Evolutionary conservation across 2,797 vertebrate genomes (phyloP), one percentile per base, ranked within the genome.

Genomic region (Urosaurus nigricauda): DNA sequence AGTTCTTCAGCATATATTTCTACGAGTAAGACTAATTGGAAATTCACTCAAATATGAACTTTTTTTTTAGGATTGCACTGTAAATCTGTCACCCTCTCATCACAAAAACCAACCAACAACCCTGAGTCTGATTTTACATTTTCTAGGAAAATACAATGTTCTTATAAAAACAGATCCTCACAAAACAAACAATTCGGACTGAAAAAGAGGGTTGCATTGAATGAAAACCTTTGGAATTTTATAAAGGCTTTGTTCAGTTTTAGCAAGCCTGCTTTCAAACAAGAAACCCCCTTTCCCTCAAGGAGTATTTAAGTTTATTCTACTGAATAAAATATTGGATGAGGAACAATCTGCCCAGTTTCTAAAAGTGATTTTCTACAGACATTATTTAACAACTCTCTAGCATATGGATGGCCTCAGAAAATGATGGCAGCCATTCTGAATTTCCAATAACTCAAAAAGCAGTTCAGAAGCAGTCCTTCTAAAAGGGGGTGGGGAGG

Each of bases 311-410:
- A 53, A 84, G 53, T 32, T 13, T 53, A 11, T 13, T 51, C 68
- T 53, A 35, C 71, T 73, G 40, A 85, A 85, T 75, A 37, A 60
- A 85, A 75, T 32, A 85, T 0, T 85, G 73, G 73, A 75, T 17
- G 53, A 43, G 6, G 13, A 74, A 11, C 37, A 5, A 75, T 85
- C 37, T 29, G 74, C 9, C 35, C 1, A 75, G 3, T 32, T 77
- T 47, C 37, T n/a, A 77, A n/a, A 77, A 77, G 56, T 85, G 26
- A 47, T 85, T 85, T 32, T 85, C 37, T 65, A 63, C 29, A 35
- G 29, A 47, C 29, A 32, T 26, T 65, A 47, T 65, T 65, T 77
- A 80, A 37, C 19, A 9, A 35, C 17, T 47, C 40, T 29, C 75
- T 77, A 60, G 37, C 58, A 60, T 60, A 86, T 24, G 9, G 21